Evolutionary conservation across 1,140 invertebrate genomes (phyloP).

Genomic region (Tetramorium simillimum): DNA sequence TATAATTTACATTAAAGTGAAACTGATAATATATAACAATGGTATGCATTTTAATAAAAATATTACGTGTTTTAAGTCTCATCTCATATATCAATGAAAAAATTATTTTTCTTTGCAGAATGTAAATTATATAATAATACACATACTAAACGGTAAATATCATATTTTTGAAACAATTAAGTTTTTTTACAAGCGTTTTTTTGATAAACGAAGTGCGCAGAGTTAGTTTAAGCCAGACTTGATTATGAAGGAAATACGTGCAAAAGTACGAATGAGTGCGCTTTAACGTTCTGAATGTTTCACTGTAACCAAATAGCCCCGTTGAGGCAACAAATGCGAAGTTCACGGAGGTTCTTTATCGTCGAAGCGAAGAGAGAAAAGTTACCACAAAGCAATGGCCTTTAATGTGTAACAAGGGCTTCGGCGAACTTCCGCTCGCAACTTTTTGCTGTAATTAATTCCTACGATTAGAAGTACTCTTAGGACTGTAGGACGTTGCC

Average conservation of each 20-base stretch:
- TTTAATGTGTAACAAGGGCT: constrained; percentile 37
- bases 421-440: constrained; percentile 17
- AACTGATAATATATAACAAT: not conserved
- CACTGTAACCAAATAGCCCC: constrained; percentile 51
- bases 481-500: not conserved
- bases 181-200: not conserved
- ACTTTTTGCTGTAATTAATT: constrained; percentile 53
- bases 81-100: not conserved
- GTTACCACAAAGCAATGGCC: constrained; percentile 3
- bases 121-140: not conserved
- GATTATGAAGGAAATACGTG: constrained; percentile 17
- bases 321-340: constrained; percentile 34
- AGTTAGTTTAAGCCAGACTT: not conserved
- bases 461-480: constrained; percentile 25
- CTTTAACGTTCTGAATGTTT: constrained; percentile 26
- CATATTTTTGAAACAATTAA: not conserved
- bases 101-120: not conserved
- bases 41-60: not conserved
- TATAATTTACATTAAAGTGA: not conserved
- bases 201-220: not conserved
- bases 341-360: constrained; percentile 43
- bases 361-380: constrained; percentile 22
- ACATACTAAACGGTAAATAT: not conserved
- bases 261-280: not conserved
- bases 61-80: not conserved